Conservation (phyloP, 2,113 vertebrate species). For the Otocyon megalotis region DNA sequence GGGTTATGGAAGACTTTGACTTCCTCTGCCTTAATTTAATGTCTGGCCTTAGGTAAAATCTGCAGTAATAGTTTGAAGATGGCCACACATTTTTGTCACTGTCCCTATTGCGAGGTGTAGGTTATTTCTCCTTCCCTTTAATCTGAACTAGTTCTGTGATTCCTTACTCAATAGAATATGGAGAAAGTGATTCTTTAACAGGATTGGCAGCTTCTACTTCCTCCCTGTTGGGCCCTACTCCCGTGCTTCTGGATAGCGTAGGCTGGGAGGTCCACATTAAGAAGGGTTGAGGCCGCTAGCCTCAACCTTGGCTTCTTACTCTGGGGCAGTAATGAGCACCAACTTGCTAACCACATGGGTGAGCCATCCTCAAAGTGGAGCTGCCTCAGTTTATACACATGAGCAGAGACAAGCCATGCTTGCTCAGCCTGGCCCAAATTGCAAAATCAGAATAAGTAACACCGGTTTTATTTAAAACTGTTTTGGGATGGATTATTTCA, state of each 20-base stretch:
- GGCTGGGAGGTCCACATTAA: neutral
- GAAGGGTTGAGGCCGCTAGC: neutral
- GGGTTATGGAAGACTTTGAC: neutral
- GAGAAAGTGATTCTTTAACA: neutral
- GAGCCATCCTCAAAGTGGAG: neutral
- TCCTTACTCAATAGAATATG: neutral
- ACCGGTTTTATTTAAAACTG: neutral
- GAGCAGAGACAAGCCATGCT: neutral
- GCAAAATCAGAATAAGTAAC: neutral
- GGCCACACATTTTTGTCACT: neutral
- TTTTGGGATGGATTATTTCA: constrained; percentile 4
- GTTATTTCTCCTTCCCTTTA: neutral
- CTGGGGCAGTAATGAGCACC: neutral
- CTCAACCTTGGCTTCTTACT: neutral
- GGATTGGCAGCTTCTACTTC: neutral
- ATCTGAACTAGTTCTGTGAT: neutral
- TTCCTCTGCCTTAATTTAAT: neutral
- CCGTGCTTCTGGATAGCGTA: neutral
- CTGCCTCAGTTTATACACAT: neutral
- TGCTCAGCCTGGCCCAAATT: neutral
- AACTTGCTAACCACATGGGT: too few relatives aligned
- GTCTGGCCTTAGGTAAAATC: neutral
- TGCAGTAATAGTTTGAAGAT: neutral
- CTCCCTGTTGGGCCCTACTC: neutral
- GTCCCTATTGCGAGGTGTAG: neutral